These are phyloP conservation scores for Eurosta solidaginis DNA, from an alignment of 1,140 invertebrate genomes.

Conservation along the genomic window DNA sequence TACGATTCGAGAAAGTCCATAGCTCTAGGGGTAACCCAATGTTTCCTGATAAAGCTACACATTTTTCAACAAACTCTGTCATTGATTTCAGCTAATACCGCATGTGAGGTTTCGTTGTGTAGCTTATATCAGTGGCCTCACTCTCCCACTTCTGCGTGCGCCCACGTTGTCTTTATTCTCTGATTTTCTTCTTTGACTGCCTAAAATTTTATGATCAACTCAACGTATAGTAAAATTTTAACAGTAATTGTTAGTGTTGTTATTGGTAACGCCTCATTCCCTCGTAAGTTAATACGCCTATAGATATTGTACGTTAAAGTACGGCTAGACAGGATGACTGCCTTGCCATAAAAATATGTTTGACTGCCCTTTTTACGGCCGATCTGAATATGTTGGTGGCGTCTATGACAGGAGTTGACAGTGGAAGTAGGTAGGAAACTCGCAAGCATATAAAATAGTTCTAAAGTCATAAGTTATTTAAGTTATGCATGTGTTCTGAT, in stretches of 20 bases:
- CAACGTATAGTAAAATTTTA: not conserved
- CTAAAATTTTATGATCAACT: not conserved
- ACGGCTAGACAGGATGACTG: conserved; percentile 8
- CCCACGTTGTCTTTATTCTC: too few relatives aligned
- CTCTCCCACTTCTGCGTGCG: too few relatives aligned
- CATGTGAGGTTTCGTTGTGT: too few relatives aligned
- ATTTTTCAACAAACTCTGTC: too few relatives aligned
- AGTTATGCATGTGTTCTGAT: conserved; percentile 30
- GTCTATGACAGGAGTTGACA: not conserved
- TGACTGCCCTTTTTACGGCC: not conserved
- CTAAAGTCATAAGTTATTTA: conserved; percentile 28
- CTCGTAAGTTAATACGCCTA: too few relatives aligned
- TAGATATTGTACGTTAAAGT: not conserved
- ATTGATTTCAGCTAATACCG: too few relatives aligned
- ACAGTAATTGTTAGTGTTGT: not conserved
- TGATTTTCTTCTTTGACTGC: not conserved
- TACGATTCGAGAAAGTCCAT: too few relatives aligned
- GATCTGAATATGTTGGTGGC: not conserved
- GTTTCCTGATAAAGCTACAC: too few relatives aligned
- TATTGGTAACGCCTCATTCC: not conserved
- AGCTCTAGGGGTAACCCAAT: too few relatives aligned
- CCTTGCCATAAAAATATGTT: not conserved
- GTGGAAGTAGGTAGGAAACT: not conserved
- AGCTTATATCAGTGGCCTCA: too few relatives aligned
- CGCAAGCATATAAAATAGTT: not conserved